phyloP scores from a whole-genome alignment of 2,888 invertebrate species.

The Eurytoma californica region DNA sequence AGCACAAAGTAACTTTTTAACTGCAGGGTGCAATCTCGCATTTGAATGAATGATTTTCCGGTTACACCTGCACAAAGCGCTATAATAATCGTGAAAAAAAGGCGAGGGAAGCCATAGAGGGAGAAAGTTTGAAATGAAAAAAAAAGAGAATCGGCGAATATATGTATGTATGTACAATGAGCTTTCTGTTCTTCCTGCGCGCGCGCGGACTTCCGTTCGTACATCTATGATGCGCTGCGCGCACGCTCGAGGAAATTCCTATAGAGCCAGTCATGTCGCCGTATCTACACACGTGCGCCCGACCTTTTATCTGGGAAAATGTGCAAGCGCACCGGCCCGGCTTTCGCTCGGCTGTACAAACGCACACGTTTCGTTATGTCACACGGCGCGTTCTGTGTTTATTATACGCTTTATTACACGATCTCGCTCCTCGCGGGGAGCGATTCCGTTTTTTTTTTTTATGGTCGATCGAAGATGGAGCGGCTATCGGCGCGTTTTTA shows the following conservation, averaged over 20 bases:
- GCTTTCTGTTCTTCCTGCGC: conserved; percentile 31
- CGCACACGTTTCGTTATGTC: too few relatives aligned
- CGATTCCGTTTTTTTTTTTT: background rate
- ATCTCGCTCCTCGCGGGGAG: background rate
- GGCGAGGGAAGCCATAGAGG: background rate
- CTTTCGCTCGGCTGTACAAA: too few relatives aligned
- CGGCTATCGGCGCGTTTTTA: background rate
- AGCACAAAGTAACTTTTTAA: too few relatives aligned
- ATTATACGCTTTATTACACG: too few relatives aligned
- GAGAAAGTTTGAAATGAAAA: conserved; percentile 27
- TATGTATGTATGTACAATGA: background rate
- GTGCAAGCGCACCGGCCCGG: too few relatives aligned
- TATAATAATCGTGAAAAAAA: background rate
- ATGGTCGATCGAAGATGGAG: too few relatives aligned
- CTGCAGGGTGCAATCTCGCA: too few relatives aligned
- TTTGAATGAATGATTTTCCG: too few relatives aligned
- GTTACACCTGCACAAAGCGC: too few relatives aligned
- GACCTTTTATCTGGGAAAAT: conserved; percentile 25
- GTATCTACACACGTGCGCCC: background rate
- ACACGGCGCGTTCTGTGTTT: too few relatives aligned
- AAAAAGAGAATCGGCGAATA: background rate
- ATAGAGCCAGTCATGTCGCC: conserved; percentile 38
- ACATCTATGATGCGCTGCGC: background rate
- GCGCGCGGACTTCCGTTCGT: background rate
- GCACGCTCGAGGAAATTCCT: conserved; percentile 36